phyloP scores from a whole-genome alignment of 2,797 vertebrate genomes.

The Danio tinwini region DNA sequence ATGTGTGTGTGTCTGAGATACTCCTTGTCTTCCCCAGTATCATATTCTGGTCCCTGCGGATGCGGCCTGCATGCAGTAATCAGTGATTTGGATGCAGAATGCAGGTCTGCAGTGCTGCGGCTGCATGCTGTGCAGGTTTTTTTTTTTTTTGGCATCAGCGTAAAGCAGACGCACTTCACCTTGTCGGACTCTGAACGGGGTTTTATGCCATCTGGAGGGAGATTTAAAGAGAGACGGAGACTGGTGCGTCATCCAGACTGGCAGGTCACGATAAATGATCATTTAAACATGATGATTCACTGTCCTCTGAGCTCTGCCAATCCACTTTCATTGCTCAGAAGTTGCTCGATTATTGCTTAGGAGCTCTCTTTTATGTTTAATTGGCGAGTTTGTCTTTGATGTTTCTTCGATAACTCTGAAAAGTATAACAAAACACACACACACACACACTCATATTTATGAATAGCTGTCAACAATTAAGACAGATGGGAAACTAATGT shows the following conservation, averaged over 20 bases:
- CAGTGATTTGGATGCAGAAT: conserved; percentile 61
- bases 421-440: neutral
- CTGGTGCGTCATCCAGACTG: neutral
- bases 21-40: conserved; percentile 45
- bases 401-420: neutral
- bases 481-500: too few species aligned
- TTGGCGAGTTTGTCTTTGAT: neutral
- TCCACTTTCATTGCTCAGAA: neutral
- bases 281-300: neutral
- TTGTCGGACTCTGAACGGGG: neutral
- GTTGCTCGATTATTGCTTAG: neutral
- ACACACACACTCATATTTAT: neutral
- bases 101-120: conserved; percentile 51
- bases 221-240: conserved; percentile 7
- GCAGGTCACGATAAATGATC: neutral
- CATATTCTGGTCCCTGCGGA: conserved; percentile 47
- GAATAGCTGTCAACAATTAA: neutral
- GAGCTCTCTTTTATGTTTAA: neutral
- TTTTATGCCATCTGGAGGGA: conserved; percentile 33
- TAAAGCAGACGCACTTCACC: conserved; percentile 16
- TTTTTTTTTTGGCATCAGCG: conserved; percentile 16
- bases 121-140: conserved; percentile 24
- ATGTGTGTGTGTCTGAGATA: conserved; percentile 11
- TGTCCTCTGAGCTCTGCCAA: neutral
- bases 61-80: conserved; percentile 53